These are phyloP conservation scores for Vannuccia rotundouncinata DNA, from an alignment of 2,888 invertebrate genomes.

Conservation along the genomic window DNA sequence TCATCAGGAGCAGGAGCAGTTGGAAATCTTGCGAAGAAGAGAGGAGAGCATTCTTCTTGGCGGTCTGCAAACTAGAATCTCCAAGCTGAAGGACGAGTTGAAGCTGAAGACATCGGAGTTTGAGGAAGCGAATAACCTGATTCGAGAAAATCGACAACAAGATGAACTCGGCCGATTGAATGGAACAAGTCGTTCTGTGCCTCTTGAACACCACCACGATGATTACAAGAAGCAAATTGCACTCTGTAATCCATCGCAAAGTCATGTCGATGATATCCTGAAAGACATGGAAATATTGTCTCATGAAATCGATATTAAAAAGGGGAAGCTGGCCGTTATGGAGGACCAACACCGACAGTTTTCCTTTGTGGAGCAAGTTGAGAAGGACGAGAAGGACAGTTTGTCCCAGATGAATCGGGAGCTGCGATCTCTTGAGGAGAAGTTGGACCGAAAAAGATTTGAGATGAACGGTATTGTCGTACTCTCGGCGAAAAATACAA, in stretches of 20 bases:
- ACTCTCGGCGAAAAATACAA: neutral
- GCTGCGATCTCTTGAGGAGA: neutral
- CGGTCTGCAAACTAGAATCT: neutral
- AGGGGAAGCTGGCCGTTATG: neutral
- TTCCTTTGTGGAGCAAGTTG: neutral
- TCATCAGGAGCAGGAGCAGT: neutral
- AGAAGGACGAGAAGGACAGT: neutral
- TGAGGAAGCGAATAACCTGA: neutral
- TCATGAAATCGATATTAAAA: neutral
- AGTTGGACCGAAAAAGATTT: neutral
- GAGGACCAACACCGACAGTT: neutral
- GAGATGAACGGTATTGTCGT: neutral
- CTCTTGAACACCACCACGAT: neutral
- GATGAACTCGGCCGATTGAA: neutral
- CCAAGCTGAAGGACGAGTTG: neutral
- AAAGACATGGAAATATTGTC: neutral
- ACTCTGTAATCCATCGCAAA: neutral
- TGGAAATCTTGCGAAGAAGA: neutral
- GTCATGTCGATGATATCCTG: neutral
- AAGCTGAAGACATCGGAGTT: neutral
- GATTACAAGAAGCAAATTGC: neutral
- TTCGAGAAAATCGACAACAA: neutral
- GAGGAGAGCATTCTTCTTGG: neutral
- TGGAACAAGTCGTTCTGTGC: neutral
- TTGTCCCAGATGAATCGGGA: neutral